These are phyloP conservation scores for Crepidodera aurea DNA, from an alignment of 2,888 invertebrate genomes.

Conservation along the genomic window DNA sequence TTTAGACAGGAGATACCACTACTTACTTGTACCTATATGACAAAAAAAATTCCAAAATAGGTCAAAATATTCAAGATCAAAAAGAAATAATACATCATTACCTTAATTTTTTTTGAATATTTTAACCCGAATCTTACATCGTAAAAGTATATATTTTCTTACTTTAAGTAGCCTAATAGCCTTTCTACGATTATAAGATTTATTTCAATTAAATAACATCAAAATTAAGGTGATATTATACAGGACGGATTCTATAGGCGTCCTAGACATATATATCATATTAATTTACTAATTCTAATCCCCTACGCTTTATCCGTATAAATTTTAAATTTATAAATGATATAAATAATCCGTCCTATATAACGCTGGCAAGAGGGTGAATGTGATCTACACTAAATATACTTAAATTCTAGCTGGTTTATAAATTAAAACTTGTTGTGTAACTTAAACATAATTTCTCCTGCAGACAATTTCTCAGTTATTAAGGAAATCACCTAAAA, in stretches of 20 bases:
- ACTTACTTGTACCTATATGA: background rate
- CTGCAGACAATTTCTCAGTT: conserved; percentile 6
- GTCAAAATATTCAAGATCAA: background rate
- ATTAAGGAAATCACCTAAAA: conserved; percentile 13
- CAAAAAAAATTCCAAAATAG: conserved; percentile 3
- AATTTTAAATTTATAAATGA: no score
- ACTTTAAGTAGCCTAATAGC: no score
- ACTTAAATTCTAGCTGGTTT: no score
- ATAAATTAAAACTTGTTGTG: no score
- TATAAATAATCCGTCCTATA: no score
- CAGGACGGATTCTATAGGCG: conserved; percentile 29
- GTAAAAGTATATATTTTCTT: no score
- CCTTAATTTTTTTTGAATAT: no score
- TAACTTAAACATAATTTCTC: background rate
- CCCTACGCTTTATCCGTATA: no score
- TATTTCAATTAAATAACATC: conserved; percentile 55
- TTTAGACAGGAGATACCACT: background rate
- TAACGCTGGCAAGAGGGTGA: no score
- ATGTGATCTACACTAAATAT: no score
- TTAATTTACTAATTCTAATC: no score
- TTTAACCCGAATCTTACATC: no score
- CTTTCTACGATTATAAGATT: conserved; percentile 57
- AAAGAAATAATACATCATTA: background rate
- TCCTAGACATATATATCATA: conserved; percentile 37
- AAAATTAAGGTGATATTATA: conserved; percentile 31